A percentile compares a stretch with the other conserved stretches of the same genome.
phyloP scores from a whole-genome alignment of 2,797 vertebrate species.

The Mormyrus hasselquistii region DNA sequence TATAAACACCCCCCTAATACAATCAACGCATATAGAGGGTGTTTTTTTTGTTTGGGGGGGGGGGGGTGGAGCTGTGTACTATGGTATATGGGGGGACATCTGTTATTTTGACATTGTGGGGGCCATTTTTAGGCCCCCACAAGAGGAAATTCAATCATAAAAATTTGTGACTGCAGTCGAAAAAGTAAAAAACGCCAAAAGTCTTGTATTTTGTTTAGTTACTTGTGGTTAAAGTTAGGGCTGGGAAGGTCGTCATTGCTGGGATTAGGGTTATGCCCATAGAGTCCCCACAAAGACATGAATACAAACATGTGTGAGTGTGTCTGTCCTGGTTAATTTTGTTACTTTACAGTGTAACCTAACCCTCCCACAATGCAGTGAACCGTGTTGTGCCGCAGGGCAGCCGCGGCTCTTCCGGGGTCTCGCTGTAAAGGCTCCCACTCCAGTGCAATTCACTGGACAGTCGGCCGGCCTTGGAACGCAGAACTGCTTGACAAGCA shows the following conservation, averaged over 20 bases:
- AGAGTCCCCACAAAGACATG: background rate
- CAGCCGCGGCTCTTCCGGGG: background rate
- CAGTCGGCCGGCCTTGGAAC: background rate
- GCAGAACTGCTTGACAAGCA: background rate
- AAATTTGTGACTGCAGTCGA: background rate
- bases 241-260: background rate
- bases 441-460: conserved; percentile 6
- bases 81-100: background rate
- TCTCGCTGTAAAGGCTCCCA: background rate
- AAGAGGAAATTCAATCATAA: background rate
- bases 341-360: background rate
- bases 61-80: background rate
- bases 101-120: no score
- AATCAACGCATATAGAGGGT: background rate
- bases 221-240: background rate
- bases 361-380: background rate
- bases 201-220: background rate
- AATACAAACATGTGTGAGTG: background rate
- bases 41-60: background rate
- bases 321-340: background rate
- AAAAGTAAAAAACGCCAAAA: background rate
- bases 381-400: background rate
- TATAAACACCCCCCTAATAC: background rate
- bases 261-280: background rate
- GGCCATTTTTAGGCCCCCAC: no score